A percentile compares a stretch with the other conserved stretches of the same genome.
These are phyloP conservation scores for Elephas maximus DNA, from an alignment of 2,113 vertebrate species.

Conservation along the genomic window DNA sequence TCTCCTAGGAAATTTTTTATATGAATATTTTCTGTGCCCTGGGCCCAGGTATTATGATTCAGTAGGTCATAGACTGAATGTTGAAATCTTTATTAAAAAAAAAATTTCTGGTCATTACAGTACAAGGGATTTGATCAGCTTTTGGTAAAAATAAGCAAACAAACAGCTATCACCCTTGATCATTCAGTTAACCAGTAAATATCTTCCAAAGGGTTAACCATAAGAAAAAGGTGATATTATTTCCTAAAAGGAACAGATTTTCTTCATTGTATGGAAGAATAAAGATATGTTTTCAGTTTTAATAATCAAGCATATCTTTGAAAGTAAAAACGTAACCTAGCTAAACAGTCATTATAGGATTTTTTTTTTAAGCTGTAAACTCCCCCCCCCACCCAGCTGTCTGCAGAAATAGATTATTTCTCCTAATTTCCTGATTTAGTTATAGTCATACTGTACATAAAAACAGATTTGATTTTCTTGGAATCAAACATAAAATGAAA, in stretches of 20 bases:
- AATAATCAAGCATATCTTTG: conserved; percentile 58
- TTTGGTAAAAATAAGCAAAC: not conserved
- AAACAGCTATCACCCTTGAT: not conserved
- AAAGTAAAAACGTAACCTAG: conserved; percentile 61
- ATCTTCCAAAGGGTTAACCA: not conserved
- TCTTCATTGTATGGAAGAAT: not conserved
- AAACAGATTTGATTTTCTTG: conserved; percentile 88
- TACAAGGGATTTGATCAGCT: not conserved
- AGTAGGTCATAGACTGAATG: not conserved
- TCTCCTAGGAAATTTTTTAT: not conserved
- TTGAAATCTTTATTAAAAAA: not conserved
- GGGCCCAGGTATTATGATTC: not conserved
- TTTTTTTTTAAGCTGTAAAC: conserved; percentile 39
- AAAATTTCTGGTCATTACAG: not conserved
- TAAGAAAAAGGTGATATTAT: not conserved
- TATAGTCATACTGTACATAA: conserved; percentile 78
- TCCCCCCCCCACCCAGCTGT: conserved; percentile 22
- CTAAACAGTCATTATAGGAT: conserved; percentile 58
- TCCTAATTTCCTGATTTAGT: conserved; percentile 79
- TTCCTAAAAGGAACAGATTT: conserved; percentile 4
- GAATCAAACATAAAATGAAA: conserved; percentile 88
- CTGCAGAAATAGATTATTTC: conserved; percentile 76
- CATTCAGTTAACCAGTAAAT: not conserved
- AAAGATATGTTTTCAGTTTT: conserved; percentile 77
- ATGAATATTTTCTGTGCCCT: not conserved